phyloP scores from a whole-genome alignment of 2,888 invertebrate species.

The Liodrosophila aerea region DNA sequence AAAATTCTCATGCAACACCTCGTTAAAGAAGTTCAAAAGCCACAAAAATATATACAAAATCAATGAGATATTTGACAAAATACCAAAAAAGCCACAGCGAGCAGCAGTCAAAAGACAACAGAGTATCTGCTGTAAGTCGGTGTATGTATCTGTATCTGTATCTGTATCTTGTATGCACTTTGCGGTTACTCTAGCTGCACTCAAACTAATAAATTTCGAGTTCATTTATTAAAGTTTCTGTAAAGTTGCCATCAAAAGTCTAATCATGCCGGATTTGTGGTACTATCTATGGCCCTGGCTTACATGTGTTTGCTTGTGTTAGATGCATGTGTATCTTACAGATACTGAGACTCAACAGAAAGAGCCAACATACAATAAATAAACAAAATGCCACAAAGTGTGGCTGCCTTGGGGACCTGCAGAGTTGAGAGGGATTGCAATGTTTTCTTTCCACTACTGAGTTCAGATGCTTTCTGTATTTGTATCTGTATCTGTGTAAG shows the following conservation, averaged over 20 bases:
- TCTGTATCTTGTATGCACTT: constrained; percentile 37
- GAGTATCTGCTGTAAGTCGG: constrained; percentile 33
- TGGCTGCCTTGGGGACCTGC: constrained; percentile 43
- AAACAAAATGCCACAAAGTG: constrained; percentile 64
- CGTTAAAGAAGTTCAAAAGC: constrained; percentile 8
- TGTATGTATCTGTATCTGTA: constrained; percentile 10
- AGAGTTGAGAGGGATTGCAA: not conserved
- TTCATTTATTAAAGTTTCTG: constrained; percentile 67
- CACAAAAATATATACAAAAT: constrained; percentile 52
- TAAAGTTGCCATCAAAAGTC: constrained; percentile 63
- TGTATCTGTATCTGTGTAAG: constrained; percentile 5
- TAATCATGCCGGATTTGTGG: constrained; percentile 69
- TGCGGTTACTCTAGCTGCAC: constrained; percentile 40
- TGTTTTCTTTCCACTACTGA: constrained; percentile 42
- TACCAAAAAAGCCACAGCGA: constrained; percentile 16
- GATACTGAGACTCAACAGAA: constrained; percentile 60
- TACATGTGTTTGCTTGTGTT: constrained; percentile 44
- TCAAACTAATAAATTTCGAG: constrained; percentile 61
- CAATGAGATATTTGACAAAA: constrained; percentile 50
- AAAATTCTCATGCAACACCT: constrained; percentile 47
- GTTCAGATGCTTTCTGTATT: constrained; percentile 2
- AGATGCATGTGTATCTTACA: constrained; percentile 31
- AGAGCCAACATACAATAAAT: constrained; percentile 60
- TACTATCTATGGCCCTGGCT: constrained; percentile 45
- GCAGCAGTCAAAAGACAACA: constrained; percentile 22